Conservation (phyloP, 2,113 vertebrate species). For the Procavia capensis region DNA sequence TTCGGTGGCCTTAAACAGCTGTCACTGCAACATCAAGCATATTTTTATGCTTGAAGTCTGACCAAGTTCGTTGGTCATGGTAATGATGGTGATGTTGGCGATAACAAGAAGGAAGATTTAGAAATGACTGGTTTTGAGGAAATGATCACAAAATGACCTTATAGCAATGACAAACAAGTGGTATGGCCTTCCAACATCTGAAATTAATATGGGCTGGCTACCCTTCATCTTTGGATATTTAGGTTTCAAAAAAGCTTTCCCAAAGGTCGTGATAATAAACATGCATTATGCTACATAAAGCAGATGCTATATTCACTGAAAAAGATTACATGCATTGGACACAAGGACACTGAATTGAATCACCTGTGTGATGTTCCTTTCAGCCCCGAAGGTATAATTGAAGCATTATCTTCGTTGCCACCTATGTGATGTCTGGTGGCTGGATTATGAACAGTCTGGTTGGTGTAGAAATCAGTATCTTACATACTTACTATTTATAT, state of each 20-base stretch:
- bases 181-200: background rate
- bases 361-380: constrained; percentile 15
- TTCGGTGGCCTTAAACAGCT: background rate
- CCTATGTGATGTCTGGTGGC: constrained; percentile 22
- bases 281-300: background rate
- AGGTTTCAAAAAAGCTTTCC: background rate
- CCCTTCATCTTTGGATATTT: background rate
- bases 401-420: constrained; percentile 12
- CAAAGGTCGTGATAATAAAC: constrained; percentile 30
- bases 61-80: background rate
- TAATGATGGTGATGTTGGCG: too few relatives aligned
- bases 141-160: background rate
- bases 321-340: background rate
- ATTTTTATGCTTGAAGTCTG: background rate
- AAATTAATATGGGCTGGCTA: background rate
- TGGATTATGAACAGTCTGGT: constrained; percentile 20
- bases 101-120: background rate
- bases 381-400: background rate
- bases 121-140: background rate
- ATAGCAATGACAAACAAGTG: background rate
- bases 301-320: background rate
- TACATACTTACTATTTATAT: background rate
- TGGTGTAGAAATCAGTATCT: background rate
- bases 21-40: background rate
- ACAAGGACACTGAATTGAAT: background rate